Conservation (phyloP, 2,888 invertebrate genomes). For the Oscheius sp. region DNA sequence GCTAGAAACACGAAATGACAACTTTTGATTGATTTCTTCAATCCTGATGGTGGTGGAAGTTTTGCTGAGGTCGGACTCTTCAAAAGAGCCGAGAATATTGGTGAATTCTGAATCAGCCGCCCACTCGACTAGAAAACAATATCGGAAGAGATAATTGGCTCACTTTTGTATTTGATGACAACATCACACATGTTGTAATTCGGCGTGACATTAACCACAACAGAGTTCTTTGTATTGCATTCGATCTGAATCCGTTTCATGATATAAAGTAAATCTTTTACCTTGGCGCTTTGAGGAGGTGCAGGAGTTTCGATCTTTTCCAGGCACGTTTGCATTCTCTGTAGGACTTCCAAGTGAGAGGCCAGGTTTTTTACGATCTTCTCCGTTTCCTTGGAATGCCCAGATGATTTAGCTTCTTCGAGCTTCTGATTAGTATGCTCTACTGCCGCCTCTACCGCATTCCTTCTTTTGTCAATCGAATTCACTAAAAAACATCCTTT, state of each 20-base stretch:
- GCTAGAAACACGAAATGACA: slow-evolving; percentile 86
- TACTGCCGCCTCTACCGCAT: slow-evolving; percentile 49
- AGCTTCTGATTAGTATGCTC: slow-evolving; percentile 34
- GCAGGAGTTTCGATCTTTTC: slow-evolving; percentile 33
- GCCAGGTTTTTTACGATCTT: slow-evolving; percentile 84
- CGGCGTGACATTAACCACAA: slow-evolving; percentile 41
- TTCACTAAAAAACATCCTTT: slow-evolving; percentile 48
- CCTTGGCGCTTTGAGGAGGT: slow-evolving; percentile 41
- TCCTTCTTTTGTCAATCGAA: slow-evolving; percentile 46
- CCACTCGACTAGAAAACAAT: slow-evolving; percentile 85
- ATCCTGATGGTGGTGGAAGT: slow-evolving; percentile 31
- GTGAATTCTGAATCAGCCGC: slow-evolving; percentile 87
- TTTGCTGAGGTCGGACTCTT: slow-evolving; percentile 36
- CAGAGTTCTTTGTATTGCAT: slow-evolving; percentile 43
- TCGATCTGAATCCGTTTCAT: slow-evolving; percentile 41
- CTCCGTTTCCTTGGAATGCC: slow-evolving; percentile 74
- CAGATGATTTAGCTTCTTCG: not conserved
- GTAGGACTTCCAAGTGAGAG: slow-evolving; percentile 83
- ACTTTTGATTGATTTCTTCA: slow-evolving; percentile 33
- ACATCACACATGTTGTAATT: slow-evolving; percentile 40
- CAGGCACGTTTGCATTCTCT: slow-evolving; percentile 78
- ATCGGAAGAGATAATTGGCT: not conserved
- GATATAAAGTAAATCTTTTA: slow-evolving; percentile 20
- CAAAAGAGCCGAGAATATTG: slow-evolving; percentile 78
- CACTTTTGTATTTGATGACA: slow-evolving; percentile 62